Evolutionary conservation across 2,888 invertebrate genomes (phyloP), one percentile per base, ranked within the genome.

Genomic region (Latheticus oryzae): DNA sequence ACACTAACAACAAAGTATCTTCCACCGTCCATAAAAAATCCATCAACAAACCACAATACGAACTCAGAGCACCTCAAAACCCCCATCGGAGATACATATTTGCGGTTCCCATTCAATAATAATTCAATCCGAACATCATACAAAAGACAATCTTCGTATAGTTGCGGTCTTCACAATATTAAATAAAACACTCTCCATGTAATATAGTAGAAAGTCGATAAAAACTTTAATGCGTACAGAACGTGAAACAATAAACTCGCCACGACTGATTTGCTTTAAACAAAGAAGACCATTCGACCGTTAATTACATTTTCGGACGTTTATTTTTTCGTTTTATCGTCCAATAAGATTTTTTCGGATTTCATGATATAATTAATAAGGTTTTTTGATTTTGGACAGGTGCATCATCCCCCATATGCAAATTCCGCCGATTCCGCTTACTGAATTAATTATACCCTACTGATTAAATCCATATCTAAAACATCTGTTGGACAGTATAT

Each of bases 401-500:
- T 40, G 40, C 15, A 40, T 15, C 21, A 8, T 26, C 40, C 12
- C 40, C 40, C 40, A n/a, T 8, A 24, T 40, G 40, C 40, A 40
- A 40, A 24, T 40, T 13, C 17, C 37, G 23, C 8, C 21, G 11
- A 8, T 8, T 12, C 7, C 40, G 26, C 12, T 42, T 11, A 26
- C 8, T 2, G 42, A 45, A 45, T 45, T 32, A 45, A 45, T 45
- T 45, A 45, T 45, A 30, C 30, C 26, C 13, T 5, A 5, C 33
- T 42, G 26, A 52, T 42, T 52, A 40, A 51, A 42, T 52, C 53
- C 11, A 4, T 21, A 11, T 42, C 19, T 55, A 59, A 59, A 50
- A 43, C 71, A 70, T 69, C 70, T 71, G 69, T 69, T 68, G 51
- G 58, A 53, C 57, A 60, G 50, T 58, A 58, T 58, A 64, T 67